A percentile compares a stretch with the other conserved stretches of the same genome.
Evolutionary conservation across 2,113 vertebrate species (phyloP).

Genomic region (Excalfactoria chinensis): DNA sequence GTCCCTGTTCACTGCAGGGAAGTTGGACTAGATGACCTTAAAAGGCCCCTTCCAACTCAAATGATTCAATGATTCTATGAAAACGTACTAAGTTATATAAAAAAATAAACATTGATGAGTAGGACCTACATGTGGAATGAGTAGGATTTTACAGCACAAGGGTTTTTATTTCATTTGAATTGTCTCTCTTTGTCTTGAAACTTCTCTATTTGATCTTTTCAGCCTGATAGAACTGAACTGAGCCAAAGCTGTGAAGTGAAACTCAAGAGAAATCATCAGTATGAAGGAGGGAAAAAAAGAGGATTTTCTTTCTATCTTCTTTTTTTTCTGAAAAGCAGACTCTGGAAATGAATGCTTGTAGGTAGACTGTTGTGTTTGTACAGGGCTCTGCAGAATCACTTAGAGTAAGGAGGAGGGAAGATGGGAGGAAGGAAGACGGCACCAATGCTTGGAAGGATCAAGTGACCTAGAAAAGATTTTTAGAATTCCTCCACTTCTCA

Average conservation of each 20-base stretch:
- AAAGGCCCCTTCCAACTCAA: no score
- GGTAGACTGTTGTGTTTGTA: not conserved
- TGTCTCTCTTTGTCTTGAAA: not conserved
- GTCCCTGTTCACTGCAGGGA: not conserved
- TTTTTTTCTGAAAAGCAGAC: not conserved
- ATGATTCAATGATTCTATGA: no score
- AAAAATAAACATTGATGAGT: not conserved
- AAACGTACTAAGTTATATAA: not conserved
- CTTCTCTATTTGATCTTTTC: not conserved
- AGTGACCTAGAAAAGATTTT: constrained; percentile 65
- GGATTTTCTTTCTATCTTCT: no score
- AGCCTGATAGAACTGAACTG: not conserved
- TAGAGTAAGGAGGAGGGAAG: not conserved
- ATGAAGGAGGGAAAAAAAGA: not conserved
- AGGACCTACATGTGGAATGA: not conserved
- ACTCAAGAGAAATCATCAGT: not conserved
- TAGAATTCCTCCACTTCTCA: constrained; percentile 53
- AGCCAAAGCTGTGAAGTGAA: not conserved
- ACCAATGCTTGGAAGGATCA: not conserved
- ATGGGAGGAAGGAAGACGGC: constrained; percentile 20
- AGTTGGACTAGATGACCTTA: no score
- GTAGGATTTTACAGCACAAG: not conserved
- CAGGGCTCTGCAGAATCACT: constrained; percentile 32
- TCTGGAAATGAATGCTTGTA: constrained; percentile 6
- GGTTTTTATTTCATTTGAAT: not conserved